These are phyloP conservation scores for Bostrychus sinensis DNA, from an alignment of 2,113 vertebrate genomes.

Conservation along the genomic window DNA sequence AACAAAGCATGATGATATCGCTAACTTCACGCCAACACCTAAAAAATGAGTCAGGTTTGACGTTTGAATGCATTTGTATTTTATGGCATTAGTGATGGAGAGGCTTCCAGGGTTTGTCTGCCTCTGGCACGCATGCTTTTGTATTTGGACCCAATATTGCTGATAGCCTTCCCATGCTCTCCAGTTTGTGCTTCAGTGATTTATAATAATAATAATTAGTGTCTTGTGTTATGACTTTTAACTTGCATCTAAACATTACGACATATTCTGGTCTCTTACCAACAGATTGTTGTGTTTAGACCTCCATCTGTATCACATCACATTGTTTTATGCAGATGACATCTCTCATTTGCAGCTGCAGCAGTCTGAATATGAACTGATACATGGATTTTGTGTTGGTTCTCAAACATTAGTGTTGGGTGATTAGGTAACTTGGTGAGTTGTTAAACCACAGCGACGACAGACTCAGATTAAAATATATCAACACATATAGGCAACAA, in stretches of 20 bases:
- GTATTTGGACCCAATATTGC: slow-evolving; percentile 27
- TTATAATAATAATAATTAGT: neutral
- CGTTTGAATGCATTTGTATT: slow-evolving; percentile 19
- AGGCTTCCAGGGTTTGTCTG: slow-evolving; percentile 27
- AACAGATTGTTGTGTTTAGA: neutral
- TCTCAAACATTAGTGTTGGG: too few species aligned
- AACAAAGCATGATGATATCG: slow-evolving; percentile 24
- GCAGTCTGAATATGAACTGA: too few species aligned
- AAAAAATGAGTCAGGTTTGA: slow-evolving; percentile 23
- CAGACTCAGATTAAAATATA: too few species aligned
- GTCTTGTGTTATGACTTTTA: neutral
- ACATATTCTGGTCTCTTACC: neutral
- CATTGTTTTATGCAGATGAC: neutral
- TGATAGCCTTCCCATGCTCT: neutral
- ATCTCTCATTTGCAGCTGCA: too few species aligned
- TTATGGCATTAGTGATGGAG: slow-evolving; percentile 15
- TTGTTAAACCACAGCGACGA: too few species aligned
- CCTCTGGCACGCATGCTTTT: slow-evolving; percentile 45
- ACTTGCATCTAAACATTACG: neutral
- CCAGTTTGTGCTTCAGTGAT: neutral
- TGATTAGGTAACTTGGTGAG: too few species aligned
- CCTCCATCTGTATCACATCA: neutral
- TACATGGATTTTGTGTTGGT: too few species aligned
- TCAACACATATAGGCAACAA: too few species aligned
- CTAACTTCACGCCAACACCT: slow-evolving; percentile 8